Conservation (phyloP, 2,888 invertebrate species). For the Neoascia interrupta region DNA sequence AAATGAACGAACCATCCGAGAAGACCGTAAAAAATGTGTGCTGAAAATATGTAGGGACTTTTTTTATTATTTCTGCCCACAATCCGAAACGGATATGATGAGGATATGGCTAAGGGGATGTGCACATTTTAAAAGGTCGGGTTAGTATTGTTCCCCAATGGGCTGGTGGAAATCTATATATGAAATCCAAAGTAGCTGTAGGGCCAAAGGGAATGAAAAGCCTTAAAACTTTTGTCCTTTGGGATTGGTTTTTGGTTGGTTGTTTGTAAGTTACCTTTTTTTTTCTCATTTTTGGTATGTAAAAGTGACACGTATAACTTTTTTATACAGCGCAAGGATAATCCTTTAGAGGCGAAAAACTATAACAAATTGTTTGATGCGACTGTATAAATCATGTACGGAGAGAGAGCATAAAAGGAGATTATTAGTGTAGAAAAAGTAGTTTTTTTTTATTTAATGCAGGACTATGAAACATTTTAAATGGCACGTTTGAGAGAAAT, state of each 20-base stretch:
- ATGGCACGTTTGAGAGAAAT: too few species aligned
- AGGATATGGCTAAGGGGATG: constrained; percentile 30
- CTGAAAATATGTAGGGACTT: constrained; percentile 8
- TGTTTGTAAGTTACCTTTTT: too few species aligned
- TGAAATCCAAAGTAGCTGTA: too few species aligned
- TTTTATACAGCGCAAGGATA: constrained; percentile 30
- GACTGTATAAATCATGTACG: background rate
- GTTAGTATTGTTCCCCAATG: constrained; percentile 22
- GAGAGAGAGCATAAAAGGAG: too few species aligned
- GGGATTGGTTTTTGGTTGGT: constrained; percentile 8
- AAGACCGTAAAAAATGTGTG: constrained; percentile 27
- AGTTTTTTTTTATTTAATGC: too few species aligned
- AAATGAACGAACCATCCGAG: constrained; percentile 19
- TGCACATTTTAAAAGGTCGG: constrained; percentile 40
- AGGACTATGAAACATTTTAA: too few species aligned
- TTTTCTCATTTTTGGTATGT: background rate
- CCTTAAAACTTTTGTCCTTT: constrained; percentile 31
- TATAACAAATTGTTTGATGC: constrained; percentile 2
- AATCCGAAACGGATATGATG: constrained; percentile 43
- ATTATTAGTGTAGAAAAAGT: too few species aligned
- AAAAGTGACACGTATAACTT: constrained; percentile 11
- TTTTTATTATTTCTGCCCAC: background rate
- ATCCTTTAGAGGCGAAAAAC: constrained; percentile 10
- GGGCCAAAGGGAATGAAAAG: background rate
- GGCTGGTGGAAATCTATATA: too few species aligned